These are phyloP conservation scores for Rhabdomys pumilio DNA, from an alignment of 2,797 vertebrate species.

Conservation along the genomic window DNA sequence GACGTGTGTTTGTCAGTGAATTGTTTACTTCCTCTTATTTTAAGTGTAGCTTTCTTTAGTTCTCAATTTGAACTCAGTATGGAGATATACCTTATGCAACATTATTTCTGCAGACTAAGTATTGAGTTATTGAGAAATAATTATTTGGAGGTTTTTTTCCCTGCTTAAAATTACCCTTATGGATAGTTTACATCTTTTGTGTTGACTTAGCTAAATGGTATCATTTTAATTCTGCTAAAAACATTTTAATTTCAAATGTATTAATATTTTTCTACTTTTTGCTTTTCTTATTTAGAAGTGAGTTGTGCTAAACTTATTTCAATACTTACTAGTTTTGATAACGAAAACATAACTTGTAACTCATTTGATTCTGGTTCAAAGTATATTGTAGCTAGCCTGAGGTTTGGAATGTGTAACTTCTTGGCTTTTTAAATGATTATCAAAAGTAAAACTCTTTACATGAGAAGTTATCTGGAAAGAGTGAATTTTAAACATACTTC, in stretches of 20 bases:
- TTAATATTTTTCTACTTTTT: conserved; percentile 28
- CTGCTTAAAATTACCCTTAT: background rate
- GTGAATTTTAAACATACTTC: conserved; percentile 6
- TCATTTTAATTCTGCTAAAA: background rate
- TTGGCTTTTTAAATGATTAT: background rate
- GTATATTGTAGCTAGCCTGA: background rate
- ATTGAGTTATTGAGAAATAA: conserved; percentile 13
- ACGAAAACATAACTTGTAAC: background rate
- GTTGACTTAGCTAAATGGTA: background rate
- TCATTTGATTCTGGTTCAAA: conserved; percentile 13
- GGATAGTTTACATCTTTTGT: conserved; percentile 6
- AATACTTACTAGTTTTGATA: conserved; percentile 15
- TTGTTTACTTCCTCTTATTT: background rate
- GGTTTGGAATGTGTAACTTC: conserved; percentile 39
- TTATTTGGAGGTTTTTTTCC: background rate
- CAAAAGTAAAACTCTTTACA: background rate
- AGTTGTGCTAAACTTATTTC: conserved; percentile 43
- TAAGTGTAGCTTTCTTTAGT: background rate
- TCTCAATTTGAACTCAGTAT: conserved; percentile 29
- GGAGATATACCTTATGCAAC: background rate
- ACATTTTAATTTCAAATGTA: conserved; percentile 22
- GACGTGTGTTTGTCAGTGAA: background rate
- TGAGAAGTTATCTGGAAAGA: background rate
- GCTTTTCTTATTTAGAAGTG: background rate
- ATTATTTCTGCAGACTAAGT: conserved; percentile 10